These are phyloP conservation scores for Ametastegia equiseti DNA, from an alignment of 2,888 invertebrate species.

Conservation along the genomic window DNA sequence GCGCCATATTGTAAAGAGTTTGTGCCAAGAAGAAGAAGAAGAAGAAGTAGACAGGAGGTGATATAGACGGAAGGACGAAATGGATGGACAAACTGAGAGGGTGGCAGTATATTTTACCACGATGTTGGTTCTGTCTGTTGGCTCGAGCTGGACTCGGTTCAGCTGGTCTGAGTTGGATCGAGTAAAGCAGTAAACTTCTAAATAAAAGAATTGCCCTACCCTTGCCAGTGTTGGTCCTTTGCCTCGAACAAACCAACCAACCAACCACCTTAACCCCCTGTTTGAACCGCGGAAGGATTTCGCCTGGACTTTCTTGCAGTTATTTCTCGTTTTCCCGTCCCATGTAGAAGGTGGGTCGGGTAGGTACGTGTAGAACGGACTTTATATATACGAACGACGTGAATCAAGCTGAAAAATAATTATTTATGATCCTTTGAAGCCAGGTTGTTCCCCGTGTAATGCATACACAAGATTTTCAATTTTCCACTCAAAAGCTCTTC, in stretches of 20 bases:
- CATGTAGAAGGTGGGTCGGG: no score
- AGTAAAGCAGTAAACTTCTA: conserved; percentile 30
- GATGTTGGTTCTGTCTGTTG: conserved; percentile 16
- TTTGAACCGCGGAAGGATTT: conserved; percentile 11
- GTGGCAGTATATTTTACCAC: not conserved
- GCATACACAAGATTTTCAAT: conserved; percentile 60
- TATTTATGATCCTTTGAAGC: conserved; percentile 47
- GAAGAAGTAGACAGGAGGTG: not conserved
- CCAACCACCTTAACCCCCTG: conserved; percentile 1
- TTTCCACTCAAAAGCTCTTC: conserved; percentile 55
- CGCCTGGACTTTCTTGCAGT: not conserved
- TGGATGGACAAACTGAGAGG: not conserved
- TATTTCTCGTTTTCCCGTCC: not conserved
- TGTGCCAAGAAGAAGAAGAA: not conserved
- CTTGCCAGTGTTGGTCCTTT: not conserved
- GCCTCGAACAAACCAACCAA: not conserved
- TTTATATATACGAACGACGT: not conserved
- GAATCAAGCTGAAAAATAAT: conserved; percentile 42
- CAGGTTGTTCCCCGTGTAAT: conserved; percentile 45
- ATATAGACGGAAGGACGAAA: not conserved
- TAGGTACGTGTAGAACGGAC: not conserved
- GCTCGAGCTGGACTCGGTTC: not conserved
- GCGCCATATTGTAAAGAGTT: not conserved
- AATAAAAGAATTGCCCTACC: not conserved
- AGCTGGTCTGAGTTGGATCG: not conserved